A percentile compares a stretch with the other conserved stretches of the same genome.
Conservation (phyloP, 2,113 vertebrate species). For the Galemys pyrenaicus region DNA sequence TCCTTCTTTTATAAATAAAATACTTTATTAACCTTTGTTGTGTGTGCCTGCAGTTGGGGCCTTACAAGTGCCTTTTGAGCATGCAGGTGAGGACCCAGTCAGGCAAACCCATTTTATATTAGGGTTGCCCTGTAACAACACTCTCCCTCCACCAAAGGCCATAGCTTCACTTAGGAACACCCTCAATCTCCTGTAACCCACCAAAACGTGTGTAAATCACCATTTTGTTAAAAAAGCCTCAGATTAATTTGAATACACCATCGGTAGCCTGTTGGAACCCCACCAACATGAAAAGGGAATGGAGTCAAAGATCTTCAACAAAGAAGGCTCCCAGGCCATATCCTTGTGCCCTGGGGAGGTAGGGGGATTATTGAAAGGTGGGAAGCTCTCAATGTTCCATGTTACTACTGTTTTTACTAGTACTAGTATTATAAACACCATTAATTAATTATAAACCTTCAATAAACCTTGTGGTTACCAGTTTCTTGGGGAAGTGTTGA, state of each 20-base stretch:
- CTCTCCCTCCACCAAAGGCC: background rate
- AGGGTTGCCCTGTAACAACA: no score
- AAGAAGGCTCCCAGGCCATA: background rate
- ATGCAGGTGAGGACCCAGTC: no score
- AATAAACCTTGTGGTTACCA: background rate
- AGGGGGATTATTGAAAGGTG: background rate
- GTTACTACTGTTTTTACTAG: background rate
- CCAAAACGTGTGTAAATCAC: background rate
- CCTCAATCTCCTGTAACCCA: no score
- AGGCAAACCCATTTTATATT: no score
- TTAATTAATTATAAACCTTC: background rate
- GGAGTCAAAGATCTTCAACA: background rate
- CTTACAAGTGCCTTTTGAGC: no score
- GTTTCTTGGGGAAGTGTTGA: background rate
- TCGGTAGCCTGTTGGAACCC: background rate
- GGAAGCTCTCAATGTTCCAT: background rate
- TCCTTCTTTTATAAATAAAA: no score
- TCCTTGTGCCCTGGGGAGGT: fast-evolving
- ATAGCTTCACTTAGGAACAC: background rate
- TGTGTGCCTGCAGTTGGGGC: no score
- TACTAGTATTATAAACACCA: background rate
- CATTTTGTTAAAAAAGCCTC: background rate
- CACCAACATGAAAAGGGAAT: background rate
- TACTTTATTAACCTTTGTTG: no score
- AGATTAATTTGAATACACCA: background rate